Conservation (phyloP, 2,888 invertebrate genomes). For the Polymixis lichenea region DNA sequence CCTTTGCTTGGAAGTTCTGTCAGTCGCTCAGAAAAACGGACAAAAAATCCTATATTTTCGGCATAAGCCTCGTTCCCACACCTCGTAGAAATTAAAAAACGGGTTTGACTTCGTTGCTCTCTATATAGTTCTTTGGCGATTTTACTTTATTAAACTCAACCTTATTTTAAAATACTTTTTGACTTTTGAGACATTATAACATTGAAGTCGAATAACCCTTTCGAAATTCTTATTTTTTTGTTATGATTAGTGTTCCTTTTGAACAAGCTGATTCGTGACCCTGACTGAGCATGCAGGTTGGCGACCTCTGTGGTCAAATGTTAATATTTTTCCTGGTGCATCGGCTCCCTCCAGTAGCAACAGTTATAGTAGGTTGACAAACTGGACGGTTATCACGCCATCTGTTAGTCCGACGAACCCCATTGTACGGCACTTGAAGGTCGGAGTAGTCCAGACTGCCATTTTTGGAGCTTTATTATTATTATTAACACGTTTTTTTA, state of each 20-base stretch:
- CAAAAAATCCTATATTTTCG: not conserved
- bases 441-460: not conserved
- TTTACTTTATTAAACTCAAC: too few species aligned
- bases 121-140: too few species aligned
- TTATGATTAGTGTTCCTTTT: not conserved
- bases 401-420: constrained; percentile 23
- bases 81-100: not conserved
- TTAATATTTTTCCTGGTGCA: not conserved
- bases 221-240: not conserved
- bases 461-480: too few species aligned
- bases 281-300: not conserved
- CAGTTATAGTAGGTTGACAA: constrained; percentile 22
- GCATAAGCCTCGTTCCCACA: not conserved
- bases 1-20: too few species aligned
- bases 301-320: not conserved
- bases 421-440: not conserved
- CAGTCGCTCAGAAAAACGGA: too few species aligned
- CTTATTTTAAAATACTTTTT: too few species aligned
- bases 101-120: too few species aligned
- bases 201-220: not conserved
- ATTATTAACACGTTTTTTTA: too few species aligned
- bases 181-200: not conserved
- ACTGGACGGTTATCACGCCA: constrained; percentile 13
- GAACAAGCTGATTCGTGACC: not conserved
- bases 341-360: not conserved